Evolutionary conservation across 2,113 vertebrate genomes (phyloP), one percentile per base, ranked within the genome.

Genomic region (Cryptomyrus ogoouensis): DNA sequence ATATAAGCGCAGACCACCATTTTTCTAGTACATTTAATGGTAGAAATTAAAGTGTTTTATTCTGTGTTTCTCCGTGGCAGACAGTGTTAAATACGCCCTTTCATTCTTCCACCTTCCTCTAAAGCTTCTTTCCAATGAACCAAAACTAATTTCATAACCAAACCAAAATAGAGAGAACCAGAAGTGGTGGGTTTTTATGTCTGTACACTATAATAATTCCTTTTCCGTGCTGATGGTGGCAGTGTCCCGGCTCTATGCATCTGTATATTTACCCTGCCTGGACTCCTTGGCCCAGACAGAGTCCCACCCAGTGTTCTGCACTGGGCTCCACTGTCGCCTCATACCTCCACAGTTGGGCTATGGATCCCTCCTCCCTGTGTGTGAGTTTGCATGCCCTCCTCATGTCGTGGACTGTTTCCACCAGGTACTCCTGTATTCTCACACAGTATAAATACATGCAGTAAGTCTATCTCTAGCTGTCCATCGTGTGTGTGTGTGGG

Each of bases 71-170:
- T 31, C 88, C 21, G 21, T 62, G 80, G 58, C 19, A 89, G 49
- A 62, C 84, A 58, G 8, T 42, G 56, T 83, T 9, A 44, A 89
- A n/a, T 53, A 5, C 83, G 17, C 13, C 90, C 91, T 91, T 83
- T 66, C 94, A 95, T 96, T 95, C 94, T 94, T 70, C 3, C 87
- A 89, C 91, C 93, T 93, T 91, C 83, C 91, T 90, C 92, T 88
- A 95, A 96, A 95, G 92, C 94, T 92, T 85, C 93, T 95, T 94
- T 95, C 93, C 93, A 91, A 80, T 84, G 77, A 94, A 93, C 92
- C 92, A 94, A 94, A 96, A 95, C 95, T 92, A 87, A 96, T 95
- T 95, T 94, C 89, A 91, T 92, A 90, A 91, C 94, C 94, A 92
- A 93, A 92, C 90, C 13, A 42, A 90, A 91, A 3, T 6, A 89